Percentiles rank a stretch among this genome's conserved stretches.
These are phyloP conservation scores for Aethina tumida DNA, from an alignment of 1,140 invertebrate genomes.

Conservation along the genomic window DNA sequence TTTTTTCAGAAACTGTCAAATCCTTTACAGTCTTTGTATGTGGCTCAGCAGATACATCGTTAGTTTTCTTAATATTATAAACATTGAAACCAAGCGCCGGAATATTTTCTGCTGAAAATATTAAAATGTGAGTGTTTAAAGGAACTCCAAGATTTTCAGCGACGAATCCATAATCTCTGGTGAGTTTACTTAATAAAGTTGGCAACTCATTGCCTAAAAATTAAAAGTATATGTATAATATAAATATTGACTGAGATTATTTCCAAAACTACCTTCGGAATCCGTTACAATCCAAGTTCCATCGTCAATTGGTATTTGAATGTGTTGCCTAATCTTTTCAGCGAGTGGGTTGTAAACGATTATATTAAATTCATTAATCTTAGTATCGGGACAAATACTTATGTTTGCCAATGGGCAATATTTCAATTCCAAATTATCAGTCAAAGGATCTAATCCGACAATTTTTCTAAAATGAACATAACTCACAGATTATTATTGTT, in stretches of 20 bases:
- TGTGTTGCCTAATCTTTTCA: constrained; percentile 47
- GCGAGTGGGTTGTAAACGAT: constrained; percentile 75
- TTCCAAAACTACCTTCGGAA: constrained; percentile 39
- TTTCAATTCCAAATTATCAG: constrained; percentile 26
- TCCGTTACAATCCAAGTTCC: constrained; percentile 51
- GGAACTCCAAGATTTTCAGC: constrained; percentile 49
- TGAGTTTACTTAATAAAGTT: constrained; percentile 50
- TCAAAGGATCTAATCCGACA: too few species aligned
- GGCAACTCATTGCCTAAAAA: constrained; percentile 39
- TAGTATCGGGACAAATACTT: constrained; percentile 49
- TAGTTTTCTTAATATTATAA: constrained; percentile 40
- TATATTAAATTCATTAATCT: constrained; percentile 52
- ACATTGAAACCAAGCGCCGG: constrained; percentile 56
- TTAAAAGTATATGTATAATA: constrained; percentile 1
- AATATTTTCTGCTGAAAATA: constrained; percentile 52
- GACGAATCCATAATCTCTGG: constrained; percentile 47
- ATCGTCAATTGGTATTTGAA: constrained; percentile 61
- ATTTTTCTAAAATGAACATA: too few species aligned
- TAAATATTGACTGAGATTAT: not conserved
- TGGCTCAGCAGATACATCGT: constrained; percentile 2
- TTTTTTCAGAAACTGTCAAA: not conserved
- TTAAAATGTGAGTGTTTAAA: constrained; percentile 48
- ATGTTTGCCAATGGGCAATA: constrained; percentile 40
- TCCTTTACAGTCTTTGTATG: constrained; percentile 5
- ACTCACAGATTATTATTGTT: too few species aligned